Evolutionary conservation across 2,113 vertebrate species (phyloP), one percentile per base, ranked within the genome.

Genomic region (Candoia aspera): DNA sequence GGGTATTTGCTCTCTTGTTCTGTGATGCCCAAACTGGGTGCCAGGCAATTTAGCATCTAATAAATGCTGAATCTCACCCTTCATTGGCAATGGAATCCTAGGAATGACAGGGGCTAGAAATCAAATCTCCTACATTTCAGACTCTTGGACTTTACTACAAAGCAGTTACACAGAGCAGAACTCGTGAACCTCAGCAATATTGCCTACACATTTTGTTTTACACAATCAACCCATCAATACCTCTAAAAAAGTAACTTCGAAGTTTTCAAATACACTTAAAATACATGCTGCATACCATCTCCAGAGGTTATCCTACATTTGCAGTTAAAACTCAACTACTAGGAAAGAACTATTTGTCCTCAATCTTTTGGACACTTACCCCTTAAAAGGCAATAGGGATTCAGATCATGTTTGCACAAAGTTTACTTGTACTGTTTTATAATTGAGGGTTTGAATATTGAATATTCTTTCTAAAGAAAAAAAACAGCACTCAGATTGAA

Each of bases 1-100:
- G 92, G 95, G 91, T 88, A 93, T 29, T 93, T 68, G 53, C 90
- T 90, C 93, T 58, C 68, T 92, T 94, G 90, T 93, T 94, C 91
- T 93, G 93, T 21, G 26, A 83, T 90, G 79, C 86, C 95, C 79
- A 93, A 90, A 86, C 0, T 84, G 87, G 84, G 91, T 93, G 84
- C 58, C 5, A 1, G 87, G n/a, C 87, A 86, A 6, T 23, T 85
- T 91, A 87, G 92, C 92, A 96, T 94, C 92, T 93, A 90, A 93
- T 57, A 94, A 92, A 94, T 42, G 73, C 87, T 93, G 87, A 95
- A 93, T 87, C 54, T 93, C 94, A 93, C 91, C 84, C 73, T 29
- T 53, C 62, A 37, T 92, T 95, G 90, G 89, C 89, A 94, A 58
- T 0, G 0, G 55, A 95, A 90, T 26, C 88, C 11, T 89, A 90